Evolutionary conservation across 2,888 invertebrate genomes (phyloP), one percentile per base, ranked within the genome.

Genomic region (Trachelus iudaicus): DNA sequence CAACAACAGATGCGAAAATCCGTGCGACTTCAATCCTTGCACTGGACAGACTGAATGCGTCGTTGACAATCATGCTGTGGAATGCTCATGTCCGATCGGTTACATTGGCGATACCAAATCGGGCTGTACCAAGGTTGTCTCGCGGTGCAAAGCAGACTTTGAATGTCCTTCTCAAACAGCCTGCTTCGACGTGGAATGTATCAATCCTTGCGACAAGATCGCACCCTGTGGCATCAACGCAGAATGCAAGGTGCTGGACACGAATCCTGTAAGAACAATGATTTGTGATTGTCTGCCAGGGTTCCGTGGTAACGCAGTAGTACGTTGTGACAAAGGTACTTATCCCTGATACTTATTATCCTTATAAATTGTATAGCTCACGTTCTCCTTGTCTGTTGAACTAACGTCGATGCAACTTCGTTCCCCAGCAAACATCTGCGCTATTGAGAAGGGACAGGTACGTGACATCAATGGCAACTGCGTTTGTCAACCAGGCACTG

Each of bases 261-360:
- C 97, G 0, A 92, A 95, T 75, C 97, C 97, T 13, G 95, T 98
- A 0, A 94, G 96, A 88, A 97, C 97, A 12, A 96, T 98, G 96
- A 94, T 96, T 81, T 98, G 98, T 88, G 96, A 96, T 91, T 98
- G 98, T 90, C 90, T 95, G 73, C 95, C 96, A 68, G 97, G 97
- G 80, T 97, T 95, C 89, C 95, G 95, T 91, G 98, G 98, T 90
- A 97, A 97, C 90, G 97, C 98, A 33, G 95, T 97, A 12, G 93
- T 96, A 13, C 95, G 95, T 88, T 98, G 98, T 88, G 95, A 96
- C 85, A 95, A 94, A 93, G 94, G 97, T 95, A 93, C 94, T 94
- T 94, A 79, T 68, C 33, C 15, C 0, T 23, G 6, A 40, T 56
- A 56, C 23, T 56, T 23, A 56, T 23, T 56, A 56, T 71, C 33